These are phyloP conservation scores for Vulpes ferrilata DNA, from an alignment of 2,113 vertebrate species.

Conservation along the genomic window DNA sequence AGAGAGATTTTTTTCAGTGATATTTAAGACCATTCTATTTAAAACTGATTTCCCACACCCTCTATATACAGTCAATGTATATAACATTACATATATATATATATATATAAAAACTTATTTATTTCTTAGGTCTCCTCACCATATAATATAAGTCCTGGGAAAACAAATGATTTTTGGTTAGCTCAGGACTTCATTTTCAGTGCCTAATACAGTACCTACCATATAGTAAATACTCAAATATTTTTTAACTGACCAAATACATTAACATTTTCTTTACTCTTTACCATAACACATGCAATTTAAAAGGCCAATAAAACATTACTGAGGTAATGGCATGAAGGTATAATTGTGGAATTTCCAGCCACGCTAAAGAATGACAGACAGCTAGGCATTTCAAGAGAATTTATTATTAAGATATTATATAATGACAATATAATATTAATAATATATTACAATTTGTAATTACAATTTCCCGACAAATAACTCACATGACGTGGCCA, in stretches of 20 bases:
- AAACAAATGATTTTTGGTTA: not conserved
- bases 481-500: not conserved
- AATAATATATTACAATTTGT: not conserved
- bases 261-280: not conserved
- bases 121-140: not conserved
- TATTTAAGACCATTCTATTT: not conserved
- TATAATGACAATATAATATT: not conserved
- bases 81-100: not conserved
- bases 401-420: not conserved
- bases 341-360: not conserved
- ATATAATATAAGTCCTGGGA: not conserved
- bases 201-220: not conserved
- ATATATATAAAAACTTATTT: not conserved
- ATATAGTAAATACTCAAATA: not conserved
- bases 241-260: not conserved
- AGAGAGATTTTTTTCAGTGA: not conserved
- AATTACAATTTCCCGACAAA: not conserved
- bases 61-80: not conserved
- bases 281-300: not conserved
- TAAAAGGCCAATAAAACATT: not conserved
- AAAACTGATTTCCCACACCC: not conserved
- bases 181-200: not conserved
- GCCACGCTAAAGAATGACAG: not conserved
- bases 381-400: not conserved
- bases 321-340: not conserved